Evolutionary conservation across 2,888 invertebrate species (phyloP).

Genomic region (Adela reaumurella): DNA sequence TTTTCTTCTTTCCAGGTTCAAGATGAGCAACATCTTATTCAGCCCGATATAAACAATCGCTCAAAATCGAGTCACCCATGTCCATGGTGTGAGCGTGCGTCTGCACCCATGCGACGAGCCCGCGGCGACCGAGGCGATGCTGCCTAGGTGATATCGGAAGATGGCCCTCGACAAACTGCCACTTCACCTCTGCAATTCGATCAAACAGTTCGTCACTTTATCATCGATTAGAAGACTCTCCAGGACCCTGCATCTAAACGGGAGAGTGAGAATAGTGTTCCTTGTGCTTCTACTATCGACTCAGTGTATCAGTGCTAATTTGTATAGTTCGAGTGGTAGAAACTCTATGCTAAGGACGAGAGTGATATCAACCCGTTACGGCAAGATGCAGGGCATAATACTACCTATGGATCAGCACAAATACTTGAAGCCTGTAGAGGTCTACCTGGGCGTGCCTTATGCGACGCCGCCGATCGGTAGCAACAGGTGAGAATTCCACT

Average conservation of each 20-base stretch:
- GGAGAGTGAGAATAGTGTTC: conserved; percentile 28
- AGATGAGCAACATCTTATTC: too few species aligned
- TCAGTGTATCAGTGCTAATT: conserved; percentile 34
- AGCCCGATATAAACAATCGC: too few species aligned
- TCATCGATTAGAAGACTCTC: not conserved
- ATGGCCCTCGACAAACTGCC: conserved; percentile 46
- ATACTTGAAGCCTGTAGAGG: conserved; percentile 71
- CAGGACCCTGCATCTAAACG: conserved; percentile 5
- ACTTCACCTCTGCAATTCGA: conserved; percentile 48
- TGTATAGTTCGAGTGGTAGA: conserved; percentile 32
- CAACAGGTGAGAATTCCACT: conserved; percentile 57
- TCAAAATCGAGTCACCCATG: too few species aligned
- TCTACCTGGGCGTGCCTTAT: conserved; percentile 83
- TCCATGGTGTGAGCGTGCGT: too few species aligned
- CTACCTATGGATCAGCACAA: conserved; percentile 75
- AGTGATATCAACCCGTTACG: conserved; percentile 80
- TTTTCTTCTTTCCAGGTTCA: too few species aligned
- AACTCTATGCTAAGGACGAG: conserved; percentile 74
- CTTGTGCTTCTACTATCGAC: conserved; percentile 28
- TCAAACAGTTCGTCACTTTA: conserved; percentile 33
- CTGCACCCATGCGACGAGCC: not conserved
- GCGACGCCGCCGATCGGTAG: conserved; percentile 80
- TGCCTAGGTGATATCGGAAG: conserved; percentile 47
- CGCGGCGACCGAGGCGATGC: conserved; percentile 2
- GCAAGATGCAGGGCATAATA: conserved; percentile 78